Evolutionary conservation across 2,113 vertebrate species (phyloP).

Genomic region (Nerophis ophidion): DNA sequence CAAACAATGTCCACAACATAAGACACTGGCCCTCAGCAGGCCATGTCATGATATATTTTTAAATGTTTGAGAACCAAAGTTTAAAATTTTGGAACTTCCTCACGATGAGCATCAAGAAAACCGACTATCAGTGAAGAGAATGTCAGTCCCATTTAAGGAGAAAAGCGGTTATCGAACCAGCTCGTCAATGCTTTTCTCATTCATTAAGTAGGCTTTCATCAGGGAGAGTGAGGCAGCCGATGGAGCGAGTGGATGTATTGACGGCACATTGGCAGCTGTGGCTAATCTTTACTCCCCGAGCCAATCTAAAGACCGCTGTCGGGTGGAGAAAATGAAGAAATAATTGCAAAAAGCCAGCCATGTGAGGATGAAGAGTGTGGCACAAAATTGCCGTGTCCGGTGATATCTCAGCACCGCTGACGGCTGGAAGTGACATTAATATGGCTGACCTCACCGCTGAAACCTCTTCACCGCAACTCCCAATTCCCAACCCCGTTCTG

Average conservation of each 20-base stretch:
- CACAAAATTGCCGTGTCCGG: constrained; percentile 46
- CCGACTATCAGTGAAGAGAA: constrained; percentile 28
- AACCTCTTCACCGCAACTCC: constrained; percentile 28
- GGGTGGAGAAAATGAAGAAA: constrained; percentile 40
- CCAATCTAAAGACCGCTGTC: constrained; percentile 34
- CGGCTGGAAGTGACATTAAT: constrained; percentile 56
- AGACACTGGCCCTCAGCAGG: no score
- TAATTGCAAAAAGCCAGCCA: constrained; percentile 50
- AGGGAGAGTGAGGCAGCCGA: constrained; percentile 40
- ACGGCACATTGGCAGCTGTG: constrained; percentile 55
- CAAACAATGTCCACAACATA: no score
- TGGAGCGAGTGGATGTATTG: constrained; percentile 51
- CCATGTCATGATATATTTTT: no score
- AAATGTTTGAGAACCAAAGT: not conserved
- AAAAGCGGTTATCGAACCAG: constrained; percentile 49
- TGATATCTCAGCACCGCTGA: constrained; percentile 29
- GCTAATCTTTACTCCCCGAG: constrained; percentile 43
- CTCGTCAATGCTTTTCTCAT: constrained; percentile 51
- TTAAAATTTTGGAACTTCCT: not conserved
- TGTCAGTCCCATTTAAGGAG: constrained; percentile 38
- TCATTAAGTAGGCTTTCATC: constrained; percentile 58
- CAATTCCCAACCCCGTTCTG: constrained; percentile 54
- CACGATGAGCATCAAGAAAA: constrained; percentile 7
- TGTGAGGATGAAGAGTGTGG: constrained; percentile 45
- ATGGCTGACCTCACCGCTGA: constrained; percentile 53